Conservation (phyloP, 2,797 vertebrate genomes). For the Percopsis omiscomaycus region DNA sequence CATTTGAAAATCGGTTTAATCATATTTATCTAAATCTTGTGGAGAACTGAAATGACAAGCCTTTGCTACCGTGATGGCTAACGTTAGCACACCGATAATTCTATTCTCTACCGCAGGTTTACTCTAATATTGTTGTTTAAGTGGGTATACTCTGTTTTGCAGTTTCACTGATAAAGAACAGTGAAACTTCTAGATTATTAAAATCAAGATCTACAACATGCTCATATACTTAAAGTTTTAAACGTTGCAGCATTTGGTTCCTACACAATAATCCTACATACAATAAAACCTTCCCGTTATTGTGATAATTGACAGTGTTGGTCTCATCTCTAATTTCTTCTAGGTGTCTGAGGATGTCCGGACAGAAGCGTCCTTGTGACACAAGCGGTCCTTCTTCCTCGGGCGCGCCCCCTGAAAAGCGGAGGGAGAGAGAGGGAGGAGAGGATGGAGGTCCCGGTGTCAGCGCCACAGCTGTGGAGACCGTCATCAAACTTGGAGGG, state of each 20-base stretch:
- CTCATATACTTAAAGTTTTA: too few relatives aligned
- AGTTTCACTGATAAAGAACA: too few relatives aligned
- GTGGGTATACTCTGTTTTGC: too few relatives aligned
- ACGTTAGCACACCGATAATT: slow-evolving; percentile 24
- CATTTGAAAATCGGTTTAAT: background rate
- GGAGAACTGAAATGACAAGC: slow-evolving; percentile 9
- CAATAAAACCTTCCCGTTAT: background rate
- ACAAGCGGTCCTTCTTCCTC: slow-evolving; percentile 66
- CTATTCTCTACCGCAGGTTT: too few relatives aligned
- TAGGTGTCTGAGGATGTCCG: slow-evolving; percentile 74
- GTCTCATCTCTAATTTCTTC: background rate
- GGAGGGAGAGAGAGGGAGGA: slow-evolving; percentile 71
- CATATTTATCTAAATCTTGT: background rate
- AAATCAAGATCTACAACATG: too few relatives aligned
- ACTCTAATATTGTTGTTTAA: too few relatives aligned
- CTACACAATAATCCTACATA: background rate
- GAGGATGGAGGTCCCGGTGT: slow-evolving; percentile 73
- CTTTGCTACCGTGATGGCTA: slow-evolving; percentile 53
- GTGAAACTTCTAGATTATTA: too few relatives aligned
- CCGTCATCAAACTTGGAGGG: slow-evolving; percentile 92
- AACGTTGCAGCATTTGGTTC: background rate
- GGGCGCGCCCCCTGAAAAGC: slow-evolving; percentile 75
- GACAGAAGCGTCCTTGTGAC: slow-evolving; percentile 79
- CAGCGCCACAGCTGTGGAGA: slow-evolving; percentile 77
- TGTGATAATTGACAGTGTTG: background rate